Percentiles rank a stretch among this genome's conserved stretches.
phyloP scores from a whole-genome alignment of 2,888 invertebrate species.

The Trissoscelio sp. region DNA sequence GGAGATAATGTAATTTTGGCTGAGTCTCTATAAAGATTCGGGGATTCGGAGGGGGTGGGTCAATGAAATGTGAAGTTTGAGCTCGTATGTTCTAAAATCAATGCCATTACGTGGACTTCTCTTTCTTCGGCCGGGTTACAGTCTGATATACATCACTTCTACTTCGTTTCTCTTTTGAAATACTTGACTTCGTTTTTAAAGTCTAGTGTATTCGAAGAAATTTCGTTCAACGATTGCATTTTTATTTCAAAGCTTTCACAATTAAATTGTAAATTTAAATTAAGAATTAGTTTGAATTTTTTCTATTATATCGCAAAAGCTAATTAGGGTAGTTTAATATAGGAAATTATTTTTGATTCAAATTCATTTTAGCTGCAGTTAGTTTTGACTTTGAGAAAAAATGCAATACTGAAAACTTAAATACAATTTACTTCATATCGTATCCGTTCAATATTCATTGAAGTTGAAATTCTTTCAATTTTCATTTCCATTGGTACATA shows the following conservation, averaged over 20 bases:
- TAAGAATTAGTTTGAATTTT: too few species aligned
- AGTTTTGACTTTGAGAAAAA: too few species aligned
- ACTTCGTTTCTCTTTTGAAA: slow-evolving; percentile 32
- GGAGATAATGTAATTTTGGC: slow-evolving; percentile 73
- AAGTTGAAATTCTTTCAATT: not conserved
- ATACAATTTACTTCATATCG: slow-evolving; percentile 1
- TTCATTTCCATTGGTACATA: not conserved
- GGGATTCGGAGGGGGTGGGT: slow-evolving; percentile 72
- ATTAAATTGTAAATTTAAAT: too few species aligned
- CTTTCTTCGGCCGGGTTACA: slow-evolving; percentile 33
- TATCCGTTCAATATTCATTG: slow-evolving; percentile 6
- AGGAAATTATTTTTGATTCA: too few species aligned
- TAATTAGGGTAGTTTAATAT: too few species aligned
- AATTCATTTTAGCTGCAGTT: too few species aligned
- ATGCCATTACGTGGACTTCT: slow-evolving; percentile 48
- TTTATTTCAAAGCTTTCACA: not conserved
- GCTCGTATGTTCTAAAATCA: slow-evolving; percentile 50
- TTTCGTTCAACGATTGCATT: not conserved
- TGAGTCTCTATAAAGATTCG: slow-evolving; percentile 74
- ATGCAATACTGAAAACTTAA: too few species aligned
- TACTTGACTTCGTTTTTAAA: slow-evolving; percentile 32
- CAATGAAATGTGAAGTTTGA: slow-evolving; percentile 65
- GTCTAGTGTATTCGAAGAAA: not conserved
- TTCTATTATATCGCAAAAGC: too few species aligned
- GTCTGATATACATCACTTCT: slow-evolving; percentile 38